Evolutionary conservation across 2,113 vertebrate genomes (phyloP), one percentile per base, ranked within the genome.

Genomic region (Odontesthes bonariensis): DNA sequence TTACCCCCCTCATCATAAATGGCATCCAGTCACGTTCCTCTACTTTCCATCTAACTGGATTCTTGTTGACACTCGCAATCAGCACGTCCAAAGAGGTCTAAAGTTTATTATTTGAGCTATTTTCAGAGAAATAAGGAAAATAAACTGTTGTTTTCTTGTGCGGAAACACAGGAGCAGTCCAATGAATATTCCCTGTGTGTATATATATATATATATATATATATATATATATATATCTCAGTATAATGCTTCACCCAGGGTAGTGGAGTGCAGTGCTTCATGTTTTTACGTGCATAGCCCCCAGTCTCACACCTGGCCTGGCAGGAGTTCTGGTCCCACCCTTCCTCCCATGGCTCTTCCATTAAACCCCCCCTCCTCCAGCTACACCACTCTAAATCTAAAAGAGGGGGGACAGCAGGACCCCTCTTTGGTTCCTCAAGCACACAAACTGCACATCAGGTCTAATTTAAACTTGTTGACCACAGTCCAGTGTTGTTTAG

Each of bases 221-320:
- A 49, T 46, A 69, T 19, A 54, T 42, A 17, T 52, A 23, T 82
- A 49, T 46, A 69, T 19, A 54, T 42, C 54, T 85, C 58, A 60
- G n/a, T 57, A 8, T 59, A 59, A 72, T 57, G n/a, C 27, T 31
- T 80, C 4, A 9, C 27, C 55, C 55, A 49, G 57, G 70, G 68
- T 69, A 54, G 44, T 70, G 67, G 47, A 78, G 68, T 75, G 63
- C 22, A 66, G 22, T 53, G 73, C 63, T 83, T 85, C 84, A 51
- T 84, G 91, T 93, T 89, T 88, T 84, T 89, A 92, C 84, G 49
- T 87, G 92, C 76, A 87, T 88, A 66, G 91, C 92, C 89, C 87
- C 86, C 78, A 93, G 91, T 74, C 79, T 88, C 86, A 91, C 91
- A 92, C 92, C 90, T 93, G 90, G 89, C 76, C 73, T 79, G 72